Base-by-base conservation (phyloP, 2,888 invertebrate genomes). In the Heliconius hortense region DNA sequence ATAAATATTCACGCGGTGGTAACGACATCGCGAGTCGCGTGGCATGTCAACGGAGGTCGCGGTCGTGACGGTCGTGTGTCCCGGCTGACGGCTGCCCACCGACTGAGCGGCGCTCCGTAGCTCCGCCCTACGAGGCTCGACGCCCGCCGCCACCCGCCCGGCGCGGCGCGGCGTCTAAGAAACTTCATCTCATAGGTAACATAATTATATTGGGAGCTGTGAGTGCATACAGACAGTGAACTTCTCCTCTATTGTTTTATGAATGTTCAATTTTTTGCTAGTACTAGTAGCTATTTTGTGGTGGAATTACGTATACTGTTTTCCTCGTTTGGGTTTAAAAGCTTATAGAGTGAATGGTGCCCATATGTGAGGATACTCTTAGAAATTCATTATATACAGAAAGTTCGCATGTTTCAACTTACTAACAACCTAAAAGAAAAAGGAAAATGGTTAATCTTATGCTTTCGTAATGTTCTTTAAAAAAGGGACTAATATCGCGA, bases 31-130 rank as follows among this genome's bases (percentile, higher is more conserved):
- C 90, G 92, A 88, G 83, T 89, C 90, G 90, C 90, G 92, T 90
- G 89, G 84, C 91, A 91, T 92, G 82, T 80, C 85, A 86, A 82
- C 81, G 80, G 79, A 81, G 82, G 80, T 79, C 86, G 82, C 84
- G 84, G 80, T 83, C 76, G 78, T 78, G 80, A 82, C 84, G 81
- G 84, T 85, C 89, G 89, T 86, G 85, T 84, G 80, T 81, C 88
- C 83, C 90, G 89, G 81, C 84, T 86, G 90, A 89, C 93, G 89
- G 91, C 89, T 91, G 91, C 90, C 92, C 90, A 92, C 93, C 92
- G 93, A 93, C 94, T 94, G 93, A 91, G 80, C 88, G 88, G 81
- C 84, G 86, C 86, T 86, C 53, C 64, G 82, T 84, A 80, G 84
- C 93, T 93, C 93, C 94, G 93, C 93, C 93, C 91, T 85, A 84